These are phyloP conservation scores for Limnephilus auricula DNA, from an alignment of 2,888 invertebrate genomes.

Conservation along the genomic window DNA sequence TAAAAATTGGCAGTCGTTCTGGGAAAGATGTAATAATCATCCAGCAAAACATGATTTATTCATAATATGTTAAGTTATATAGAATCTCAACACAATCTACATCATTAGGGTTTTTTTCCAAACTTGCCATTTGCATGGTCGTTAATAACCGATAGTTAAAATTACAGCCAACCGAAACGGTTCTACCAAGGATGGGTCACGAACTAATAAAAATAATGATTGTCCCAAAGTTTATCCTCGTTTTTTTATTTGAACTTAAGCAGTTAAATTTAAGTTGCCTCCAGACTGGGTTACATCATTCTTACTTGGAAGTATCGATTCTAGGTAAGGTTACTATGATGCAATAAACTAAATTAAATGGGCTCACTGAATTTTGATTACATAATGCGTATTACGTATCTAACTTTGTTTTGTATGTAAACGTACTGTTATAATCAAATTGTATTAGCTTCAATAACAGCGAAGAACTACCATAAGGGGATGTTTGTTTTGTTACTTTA, in stretches of 20 bases:
- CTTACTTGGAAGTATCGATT: not conserved
- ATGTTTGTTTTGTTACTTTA: not conserved
- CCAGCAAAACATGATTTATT: not conserved
- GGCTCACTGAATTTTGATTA: not conserved
- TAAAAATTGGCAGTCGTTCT: not conserved
- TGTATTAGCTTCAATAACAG: not conserved
- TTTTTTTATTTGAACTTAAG: constrained; percentile 7
- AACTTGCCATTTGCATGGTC: not conserved
- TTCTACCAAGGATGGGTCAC: not conserved
- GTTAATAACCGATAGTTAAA: not conserved
- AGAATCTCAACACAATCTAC: not conserved
- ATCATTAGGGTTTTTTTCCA: not conserved
- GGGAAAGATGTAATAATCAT: not conserved
- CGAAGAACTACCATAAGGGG: not conserved
- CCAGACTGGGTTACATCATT: not conserved
- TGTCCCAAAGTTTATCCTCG: constrained; percentile 6
- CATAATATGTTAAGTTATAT: not conserved
- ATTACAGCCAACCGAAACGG: not conserved
- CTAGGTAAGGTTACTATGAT: not conserved
- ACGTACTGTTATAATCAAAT: not conserved
- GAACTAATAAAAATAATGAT: constrained; percentile 24
- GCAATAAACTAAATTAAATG: not conserved
- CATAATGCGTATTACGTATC: no score
- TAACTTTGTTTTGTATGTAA: no score
- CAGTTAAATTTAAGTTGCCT: not conserved